These are phyloP conservation scores for Epinephelus lanceolatus DNA, from an alignment of 2,113 vertebrate genomes.

Conservation along the genomic window DNA sequence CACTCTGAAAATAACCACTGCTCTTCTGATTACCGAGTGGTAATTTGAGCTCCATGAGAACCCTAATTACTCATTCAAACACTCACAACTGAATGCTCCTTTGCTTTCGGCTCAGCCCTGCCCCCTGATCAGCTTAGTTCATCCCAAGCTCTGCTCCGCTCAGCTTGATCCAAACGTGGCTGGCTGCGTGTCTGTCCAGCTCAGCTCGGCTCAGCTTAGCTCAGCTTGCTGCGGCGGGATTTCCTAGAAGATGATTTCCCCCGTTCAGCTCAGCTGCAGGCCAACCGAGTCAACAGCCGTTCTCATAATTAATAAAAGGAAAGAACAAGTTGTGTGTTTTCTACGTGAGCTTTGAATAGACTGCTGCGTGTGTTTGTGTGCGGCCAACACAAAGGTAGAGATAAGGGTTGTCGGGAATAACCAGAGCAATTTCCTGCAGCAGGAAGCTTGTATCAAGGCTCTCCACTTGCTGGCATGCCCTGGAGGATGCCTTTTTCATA, in stretches of 20 bases:
- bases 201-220: conserved; percentile 24
- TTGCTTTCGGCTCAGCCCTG: conserved; percentile 29
- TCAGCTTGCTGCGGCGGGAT: conserved; percentile 4
- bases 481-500: conserved; percentile 27
- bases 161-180: conserved; percentile 26
- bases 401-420: conserved; percentile 30
- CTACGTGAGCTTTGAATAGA: not conserved
- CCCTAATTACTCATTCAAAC: conserved; percentile 73
- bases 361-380: not conserved
- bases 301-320: not conserved
- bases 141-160: conserved; percentile 41
- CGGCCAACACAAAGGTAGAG: conserved; percentile 1
- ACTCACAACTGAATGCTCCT: conserved; percentile 33
- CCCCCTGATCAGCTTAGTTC: conserved; percentile 36
- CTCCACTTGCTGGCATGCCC: conserved; percentile 22
- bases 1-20: conserved; percentile 54
- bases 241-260: conserved; percentile 41
- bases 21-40: conserved; percentile 67
- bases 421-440: conserved; percentile 53
- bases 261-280: not conserved
- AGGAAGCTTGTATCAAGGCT: conserved; percentile 43
- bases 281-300: not conserved
- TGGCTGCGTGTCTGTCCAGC: conserved; percentile 13
- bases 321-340: not conserved
- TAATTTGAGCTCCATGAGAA: conserved; percentile 67